Percentiles rank a stretch among this genome's conserved stretches.
Conservation (phyloP, 2,113 vertebrate genomes). For the Lontra canadensis region DNA sequence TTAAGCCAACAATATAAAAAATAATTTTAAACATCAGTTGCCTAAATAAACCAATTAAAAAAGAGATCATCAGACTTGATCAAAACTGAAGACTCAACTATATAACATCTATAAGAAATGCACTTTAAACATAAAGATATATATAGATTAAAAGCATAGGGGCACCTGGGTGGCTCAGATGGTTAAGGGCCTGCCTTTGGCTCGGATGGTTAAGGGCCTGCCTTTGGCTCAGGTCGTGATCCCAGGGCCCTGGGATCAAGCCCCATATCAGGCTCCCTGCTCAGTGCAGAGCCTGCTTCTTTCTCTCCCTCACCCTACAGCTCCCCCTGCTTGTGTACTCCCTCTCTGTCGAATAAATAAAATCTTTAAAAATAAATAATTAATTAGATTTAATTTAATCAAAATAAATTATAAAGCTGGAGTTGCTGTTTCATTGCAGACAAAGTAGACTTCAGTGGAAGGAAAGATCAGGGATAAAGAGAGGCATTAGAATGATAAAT, state of each 20-base stretch:
- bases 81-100: background rate
- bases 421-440: background rate
- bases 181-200: no score
- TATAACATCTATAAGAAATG: background rate
- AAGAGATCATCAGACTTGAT: background rate
- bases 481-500: background rate
- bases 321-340: no score
- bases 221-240: no score
- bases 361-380: no score
- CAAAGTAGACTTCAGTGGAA: background rate
- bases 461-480: background rate
- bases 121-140: background rate
- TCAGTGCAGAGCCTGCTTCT: no score
- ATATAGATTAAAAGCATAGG: background rate
- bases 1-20: background rate
- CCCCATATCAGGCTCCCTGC: no score
- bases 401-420: background rate
- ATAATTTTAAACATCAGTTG: background rate
- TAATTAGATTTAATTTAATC: no score
- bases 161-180: no score
- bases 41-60: background rate
- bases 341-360: no score
- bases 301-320: no score
- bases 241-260: no score
- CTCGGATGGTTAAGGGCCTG: no score